Evolutionary conservation across 2,888 invertebrate species (phyloP).

Genomic region (Amaurobius ferox): DNA sequence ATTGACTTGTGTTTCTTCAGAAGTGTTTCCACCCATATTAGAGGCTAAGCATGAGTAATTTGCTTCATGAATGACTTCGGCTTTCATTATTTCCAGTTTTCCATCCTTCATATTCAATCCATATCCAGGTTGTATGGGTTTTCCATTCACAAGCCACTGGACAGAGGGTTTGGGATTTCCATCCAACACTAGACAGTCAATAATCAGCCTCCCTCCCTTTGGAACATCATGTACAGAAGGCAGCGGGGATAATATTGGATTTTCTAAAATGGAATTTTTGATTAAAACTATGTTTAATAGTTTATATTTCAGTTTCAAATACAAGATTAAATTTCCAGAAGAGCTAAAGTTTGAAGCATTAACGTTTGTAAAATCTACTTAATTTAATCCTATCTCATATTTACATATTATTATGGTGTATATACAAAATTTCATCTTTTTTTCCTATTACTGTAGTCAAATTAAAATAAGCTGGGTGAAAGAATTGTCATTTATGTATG

Average conservation of each 20-base stretch:
- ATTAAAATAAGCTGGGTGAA: too few relatives aligned
- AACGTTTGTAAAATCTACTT: too few relatives aligned
- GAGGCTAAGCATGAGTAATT: conserved; percentile 53
- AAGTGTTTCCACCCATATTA: conserved; percentile 59
- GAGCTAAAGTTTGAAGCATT: too few relatives aligned
- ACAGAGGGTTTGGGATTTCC: conserved; percentile 75
- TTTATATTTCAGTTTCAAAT: too few relatives aligned
- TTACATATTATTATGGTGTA: too few relatives aligned
- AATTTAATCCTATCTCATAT: too few relatives aligned
- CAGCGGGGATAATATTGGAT: conserved; percentile 79
- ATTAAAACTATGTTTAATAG: too few relatives aligned
- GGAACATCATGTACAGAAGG: conserved; percentile 78
- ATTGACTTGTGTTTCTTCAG: conserved; percentile 55
- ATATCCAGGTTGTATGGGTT: conserved; percentile 74
- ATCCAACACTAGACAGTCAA: conserved; percentile 78
- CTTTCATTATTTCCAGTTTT: conserved; percentile 45
- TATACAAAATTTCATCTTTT: too few relatives aligned
- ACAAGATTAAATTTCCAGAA: too few relatives aligned
- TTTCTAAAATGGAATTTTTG: conserved; percentile 76
- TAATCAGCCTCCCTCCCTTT: conserved; percentile 77
- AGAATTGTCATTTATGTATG: too few relatives aligned
- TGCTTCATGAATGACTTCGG: conserved; percentile 44
- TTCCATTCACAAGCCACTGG: conserved; percentile 75
- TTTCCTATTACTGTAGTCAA: too few relatives aligned
- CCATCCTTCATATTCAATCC: conserved; percentile 57